A percentile compares a stretch with the other conserved stretches of the same genome.
Conservation (phyloP, 2,888 invertebrate genomes). For the Ornithoptera priamus region DNA sequence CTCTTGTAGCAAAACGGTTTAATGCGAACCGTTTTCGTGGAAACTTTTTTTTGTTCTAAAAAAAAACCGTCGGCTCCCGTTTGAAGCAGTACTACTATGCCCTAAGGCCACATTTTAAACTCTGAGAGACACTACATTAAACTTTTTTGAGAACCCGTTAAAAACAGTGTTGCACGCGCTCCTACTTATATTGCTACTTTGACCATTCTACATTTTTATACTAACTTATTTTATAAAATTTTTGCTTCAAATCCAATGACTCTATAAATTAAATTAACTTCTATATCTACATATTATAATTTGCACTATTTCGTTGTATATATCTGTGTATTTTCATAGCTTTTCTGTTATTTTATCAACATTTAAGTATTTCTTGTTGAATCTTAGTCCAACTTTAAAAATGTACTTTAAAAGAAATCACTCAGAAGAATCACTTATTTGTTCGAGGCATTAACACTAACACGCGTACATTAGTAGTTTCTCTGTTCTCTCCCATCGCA, state of each 20-base stretch:
- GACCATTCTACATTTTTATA: not conserved
- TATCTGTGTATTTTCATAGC: too few relatives aligned
- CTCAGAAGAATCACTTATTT: too few relatives aligned
- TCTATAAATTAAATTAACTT: too few relatives aligned
- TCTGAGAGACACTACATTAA: slow-evolving; percentile 29
- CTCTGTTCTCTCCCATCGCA: too few relatives aligned
- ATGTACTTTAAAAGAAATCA: too few relatives aligned
- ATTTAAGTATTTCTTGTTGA: too few relatives aligned
- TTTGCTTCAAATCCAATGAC: not conserved
- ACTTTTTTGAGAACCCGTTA: slow-evolving; percentile 26
- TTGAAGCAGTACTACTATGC: slow-evolving; percentile 24
- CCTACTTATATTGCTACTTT: slow-evolving; percentile 17
- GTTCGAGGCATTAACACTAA: too few relatives aligned
- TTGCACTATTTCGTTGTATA: too few relatives aligned
- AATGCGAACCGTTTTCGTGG: slow-evolving; percentile 23
- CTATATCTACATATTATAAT: too few relatives aligned
- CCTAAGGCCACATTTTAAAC: slow-evolving; percentile 30
- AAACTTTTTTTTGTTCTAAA: slow-evolving; percentile 15
- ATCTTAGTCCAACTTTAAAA: too few relatives aligned
- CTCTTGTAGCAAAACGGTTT: slow-evolving; percentile 15
- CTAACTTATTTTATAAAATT: not conserved
- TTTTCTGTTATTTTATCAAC: too few relatives aligned
- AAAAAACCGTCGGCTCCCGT: slow-evolving; percentile 18
- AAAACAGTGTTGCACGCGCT: slow-evolving; percentile 21
- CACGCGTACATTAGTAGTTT: too few relatives aligned